Evolutionary conservation across 2,797 vertebrate species (phyloP), one percentile per base, ranked within the genome.

Genomic region (Paguma larvata): DNA sequence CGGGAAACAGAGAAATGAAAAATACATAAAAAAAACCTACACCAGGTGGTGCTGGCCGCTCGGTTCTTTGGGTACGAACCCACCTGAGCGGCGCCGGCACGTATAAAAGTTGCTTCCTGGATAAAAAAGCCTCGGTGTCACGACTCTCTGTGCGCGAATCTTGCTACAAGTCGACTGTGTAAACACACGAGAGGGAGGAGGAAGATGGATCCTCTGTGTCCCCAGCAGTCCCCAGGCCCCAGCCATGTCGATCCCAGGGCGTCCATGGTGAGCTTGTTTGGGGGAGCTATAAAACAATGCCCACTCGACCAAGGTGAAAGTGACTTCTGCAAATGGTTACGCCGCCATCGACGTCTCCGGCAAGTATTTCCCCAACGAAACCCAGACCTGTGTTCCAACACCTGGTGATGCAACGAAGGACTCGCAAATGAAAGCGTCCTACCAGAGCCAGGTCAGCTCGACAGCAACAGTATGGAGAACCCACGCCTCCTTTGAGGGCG

Each of bases 261-360:
- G 4, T 3, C 7, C 85, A 46, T 1, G 3, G 86, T 51, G 16
- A 32, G 77, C 72, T 67, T 82, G 70, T 93, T 67, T 65, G 15
- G 83, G 59, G 78, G 6, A 56, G 34, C 53, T 51, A 38, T 59
- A 87, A 89, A 89, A 82, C 62, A 72, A 85, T 75, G 21, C 83
- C 78, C 89, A 85, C 79, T 46, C 77, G 70, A 70, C 67, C 88
- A 78, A 92, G 94, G 48, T 48, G 67, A 79, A 84, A 94, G 70
- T 13, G 65, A 72, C 80, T 94, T 94, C 95, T 63, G n/a, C 85
- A 59, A 56, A 93, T 4, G 63, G 82, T 48, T 38, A 27, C 0
- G 30, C 7, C 27, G 3, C 11, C 83, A 48, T 16, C 46, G 59
- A 85, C 93, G 94, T 91, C 92, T 78, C 96, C 65, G 51, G 89